phyloP scores from a whole-genome alignment of 2,113 vertebrate genomes.

The Lycocorax pyrrhopterus region DNA sequence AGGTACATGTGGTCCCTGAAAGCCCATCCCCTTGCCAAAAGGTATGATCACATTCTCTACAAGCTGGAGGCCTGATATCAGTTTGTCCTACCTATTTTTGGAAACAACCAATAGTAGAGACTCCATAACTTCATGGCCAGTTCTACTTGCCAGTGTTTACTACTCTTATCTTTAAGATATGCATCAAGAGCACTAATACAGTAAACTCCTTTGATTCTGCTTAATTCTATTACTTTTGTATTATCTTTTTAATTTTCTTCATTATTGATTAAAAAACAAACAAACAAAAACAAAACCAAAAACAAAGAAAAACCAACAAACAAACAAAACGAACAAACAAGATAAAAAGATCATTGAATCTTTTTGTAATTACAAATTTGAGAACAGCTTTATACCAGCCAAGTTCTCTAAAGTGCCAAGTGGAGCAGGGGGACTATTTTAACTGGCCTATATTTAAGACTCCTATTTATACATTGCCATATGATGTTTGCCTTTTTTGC shows the following conservation, averaged over 20 bases:
- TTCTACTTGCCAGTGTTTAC: not conserved
- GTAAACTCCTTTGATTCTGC: not conserved
- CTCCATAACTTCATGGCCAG: not conserved
- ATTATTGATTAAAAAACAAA: not conserved
- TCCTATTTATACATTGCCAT: not conserved
- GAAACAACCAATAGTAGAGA: not conserved
- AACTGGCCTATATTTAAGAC: constrained; percentile 31
- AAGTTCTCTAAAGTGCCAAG: not conserved
- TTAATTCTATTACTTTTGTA: not conserved
- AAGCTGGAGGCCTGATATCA: not conserved
- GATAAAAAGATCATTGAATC: not conserved
- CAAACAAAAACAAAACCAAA: not conserved
- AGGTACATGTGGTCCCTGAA: not conserved
- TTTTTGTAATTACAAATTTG: not conserved
- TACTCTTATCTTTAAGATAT: not conserved
- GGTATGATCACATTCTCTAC: not conserved
- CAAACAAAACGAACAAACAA: not conserved
- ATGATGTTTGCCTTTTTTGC: constrained; percentile 8
- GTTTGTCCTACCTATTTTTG: not conserved
- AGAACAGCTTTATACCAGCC: not conserved
- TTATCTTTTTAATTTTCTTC: not conserved
- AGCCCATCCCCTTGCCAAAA: not conserved
- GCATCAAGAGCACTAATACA: not conserved
- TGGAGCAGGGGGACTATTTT: not conserved
- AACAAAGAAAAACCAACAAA: no score